Conservation (phyloP, 92 coral and sea anemone genomes). For the Hydrozoanthus gracilis region DNA sequence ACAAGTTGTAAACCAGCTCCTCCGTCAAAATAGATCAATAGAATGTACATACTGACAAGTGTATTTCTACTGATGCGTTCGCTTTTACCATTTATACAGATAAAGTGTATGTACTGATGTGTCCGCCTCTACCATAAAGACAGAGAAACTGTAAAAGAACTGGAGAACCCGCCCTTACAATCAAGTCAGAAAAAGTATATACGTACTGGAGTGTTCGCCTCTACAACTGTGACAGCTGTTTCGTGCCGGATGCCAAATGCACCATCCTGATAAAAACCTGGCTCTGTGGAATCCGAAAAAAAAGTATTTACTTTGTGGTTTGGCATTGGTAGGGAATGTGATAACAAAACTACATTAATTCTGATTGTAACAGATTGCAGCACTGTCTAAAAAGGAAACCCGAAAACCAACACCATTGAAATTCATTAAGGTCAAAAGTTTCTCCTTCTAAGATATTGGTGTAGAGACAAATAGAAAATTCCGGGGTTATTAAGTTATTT, state of each 20-base stretch:
- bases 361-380: too few species aligned
- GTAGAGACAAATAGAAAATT: too few species aligned
- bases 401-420: too few species aligned
- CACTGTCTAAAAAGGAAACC: too few species aligned
- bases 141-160: background rate
- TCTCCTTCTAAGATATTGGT: too few species aligned
- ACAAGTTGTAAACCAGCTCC: background rate
- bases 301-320: background rate
- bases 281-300: slow-evolving; percentile 59
- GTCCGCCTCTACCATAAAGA: background rate
- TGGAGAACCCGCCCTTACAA: background rate
- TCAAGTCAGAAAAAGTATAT: background rate
- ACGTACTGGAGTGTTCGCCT: slow-evolving; percentile 89
- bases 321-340: too few species aligned
- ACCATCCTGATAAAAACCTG: slow-evolving; percentile 94
- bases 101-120: too few species aligned
- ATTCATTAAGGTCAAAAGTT: too few species aligned
- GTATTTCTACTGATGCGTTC: too few species aligned
- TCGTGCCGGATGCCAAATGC: slow-evolving; percentile 90
- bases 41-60: too few species aligned
- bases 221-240: slow-evolving; percentile 87
- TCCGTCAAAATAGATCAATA: background rate
- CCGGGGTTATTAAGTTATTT: background rate
- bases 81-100: too few species aligned
- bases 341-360: too few species aligned